phyloP scores from a whole-genome alignment of 2,797 vertebrate species.

The Mus caroli region DNA sequence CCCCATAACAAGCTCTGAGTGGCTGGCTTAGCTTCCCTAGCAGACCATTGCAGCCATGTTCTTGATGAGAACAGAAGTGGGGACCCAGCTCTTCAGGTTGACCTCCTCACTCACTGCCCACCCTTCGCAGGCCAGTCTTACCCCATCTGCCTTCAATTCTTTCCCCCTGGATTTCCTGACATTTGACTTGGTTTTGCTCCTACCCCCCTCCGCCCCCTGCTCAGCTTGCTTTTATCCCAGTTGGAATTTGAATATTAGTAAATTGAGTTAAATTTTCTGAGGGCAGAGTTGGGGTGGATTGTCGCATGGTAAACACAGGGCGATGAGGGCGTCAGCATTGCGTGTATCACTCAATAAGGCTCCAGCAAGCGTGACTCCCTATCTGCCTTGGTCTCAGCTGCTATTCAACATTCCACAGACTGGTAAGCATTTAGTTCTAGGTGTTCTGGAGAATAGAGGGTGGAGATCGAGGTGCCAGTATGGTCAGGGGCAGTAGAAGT shows the following conservation, averaged over 20 bases:
- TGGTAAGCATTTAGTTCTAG: background rate
- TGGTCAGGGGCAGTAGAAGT: background rate
- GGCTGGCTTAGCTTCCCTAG: fast-evolving
- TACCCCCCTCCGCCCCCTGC: background rate
- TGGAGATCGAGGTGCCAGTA: background rate
- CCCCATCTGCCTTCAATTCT: background rate
- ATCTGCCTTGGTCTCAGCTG: background rate
- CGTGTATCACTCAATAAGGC: fast-evolving
- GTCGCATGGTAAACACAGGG: background rate
- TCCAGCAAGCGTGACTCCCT: fast-evolving
- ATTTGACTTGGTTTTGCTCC: background rate
- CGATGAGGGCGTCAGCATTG: fast-evolving
- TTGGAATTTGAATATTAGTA: background rate
- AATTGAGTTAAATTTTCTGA: background rate
- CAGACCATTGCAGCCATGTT: no score
- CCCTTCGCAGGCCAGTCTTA: fast-evolving
- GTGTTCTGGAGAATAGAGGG: background rate
- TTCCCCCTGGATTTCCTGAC: background rate
- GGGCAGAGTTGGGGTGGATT: background rate
- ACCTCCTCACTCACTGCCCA: background rate
- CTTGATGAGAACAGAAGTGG: fast-evolving
- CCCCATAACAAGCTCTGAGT: fast-evolving
- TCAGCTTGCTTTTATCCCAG: background rate
- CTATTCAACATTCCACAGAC: background rate
- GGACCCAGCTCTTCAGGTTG: background rate